phyloP scores from a whole-genome alignment of 2,888 invertebrate genomes.

The Cheilosia urbana region DNA sequence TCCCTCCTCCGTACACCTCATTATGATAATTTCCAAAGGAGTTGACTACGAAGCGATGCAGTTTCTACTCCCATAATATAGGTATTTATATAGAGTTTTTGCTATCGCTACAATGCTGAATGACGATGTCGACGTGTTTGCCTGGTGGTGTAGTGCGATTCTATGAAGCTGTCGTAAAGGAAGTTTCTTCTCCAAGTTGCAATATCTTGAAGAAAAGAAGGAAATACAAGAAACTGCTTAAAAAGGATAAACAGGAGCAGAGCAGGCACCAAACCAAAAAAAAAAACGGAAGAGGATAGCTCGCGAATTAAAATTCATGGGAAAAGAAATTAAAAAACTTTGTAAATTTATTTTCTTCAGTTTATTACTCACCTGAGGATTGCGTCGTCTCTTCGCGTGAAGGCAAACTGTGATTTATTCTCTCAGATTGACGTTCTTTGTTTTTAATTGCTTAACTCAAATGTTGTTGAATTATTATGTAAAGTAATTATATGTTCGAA shows the following conservation, averaged over 20 bases:
- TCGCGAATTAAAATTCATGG: conserved; percentile 72
- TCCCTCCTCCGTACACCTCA: conserved; percentile 55
- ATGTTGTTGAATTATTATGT: conserved; percentile 58
- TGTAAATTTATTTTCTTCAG: conserved; percentile 64
- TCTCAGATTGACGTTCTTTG: conserved; percentile 46
- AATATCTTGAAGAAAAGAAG: conserved; percentile 45
- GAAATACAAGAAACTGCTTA: conserved; percentile 15
- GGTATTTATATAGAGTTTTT: conserved; percentile 2
- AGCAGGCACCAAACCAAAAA: background rate
- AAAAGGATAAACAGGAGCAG: conserved; percentile 54
- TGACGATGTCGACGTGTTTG: conserved; percentile 13
- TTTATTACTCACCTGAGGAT: conserved; percentile 76
- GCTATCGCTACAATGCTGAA: conserved; percentile 11
- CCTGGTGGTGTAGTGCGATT: background rate
- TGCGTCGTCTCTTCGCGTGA: conserved; percentile 9
- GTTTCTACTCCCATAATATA: background rate
- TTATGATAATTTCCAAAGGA: conserved; percentile 69
- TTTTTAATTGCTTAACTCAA: conserved; percentile 47
- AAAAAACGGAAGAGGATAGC: conserved; percentile 5
- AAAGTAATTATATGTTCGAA: conserved; percentile 51
- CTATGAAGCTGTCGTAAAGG: background rate
- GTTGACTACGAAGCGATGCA: conserved; percentile 37
- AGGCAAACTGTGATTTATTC: conserved; percentile 61
- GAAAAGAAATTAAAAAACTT: conserved; percentile 75
- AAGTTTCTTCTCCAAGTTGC: conserved; percentile 49